Evolutionary conservation across 2,888 invertebrate genomes (phyloP), one percentile per base, ranked within the genome.

Genomic region (Eristalis pertinax): DNA sequence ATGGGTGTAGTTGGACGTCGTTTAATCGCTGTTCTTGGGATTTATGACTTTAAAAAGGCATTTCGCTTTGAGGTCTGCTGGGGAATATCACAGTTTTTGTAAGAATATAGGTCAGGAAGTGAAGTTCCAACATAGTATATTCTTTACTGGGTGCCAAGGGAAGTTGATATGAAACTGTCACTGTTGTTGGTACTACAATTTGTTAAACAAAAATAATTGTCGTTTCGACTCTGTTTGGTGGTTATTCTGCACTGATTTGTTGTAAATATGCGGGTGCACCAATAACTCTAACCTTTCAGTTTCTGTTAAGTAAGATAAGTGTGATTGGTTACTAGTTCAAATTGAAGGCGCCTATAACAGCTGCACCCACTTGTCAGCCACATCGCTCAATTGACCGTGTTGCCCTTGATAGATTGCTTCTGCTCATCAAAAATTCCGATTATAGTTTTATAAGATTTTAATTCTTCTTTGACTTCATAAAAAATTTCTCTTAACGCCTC

Each of bases 1-100:
- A 81, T 81, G 64, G 77, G 77, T 74, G 81, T 73, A 77, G 64
- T n/a, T 58, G 73, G 63, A 62, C 72, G 80, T 76, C 63, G 76
- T 13, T 62, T 58, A 67, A 68, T 70, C 62, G 35, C 43, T 64
- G 24, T 73, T 22, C 43, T 69, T 50, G 64, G 62, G 77, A 77
- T 81, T 85, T 76, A 69, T 85, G 38, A 35, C 63, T 43, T 77
- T 50, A 64, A 56, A 32, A 65, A 43, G 65, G 3, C 15, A 38
- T 69, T 60, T 41, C 62, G 41, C n/a, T 35, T 60, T 64, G 43
- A 60, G 67, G 64, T 72, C 70, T 50, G 41, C 64, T 73, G 64
- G 19, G 19, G 19, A 50, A 50, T 19, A 19, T 50, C 8, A 19
- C 50, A 50, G 19, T 77, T 38, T 56, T 38, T 26, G 60, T 13